Evolutionary conservation across 2,113 vertebrate genomes (phyloP).

Genomic region (Macroglossus sobrinus): DNA sequence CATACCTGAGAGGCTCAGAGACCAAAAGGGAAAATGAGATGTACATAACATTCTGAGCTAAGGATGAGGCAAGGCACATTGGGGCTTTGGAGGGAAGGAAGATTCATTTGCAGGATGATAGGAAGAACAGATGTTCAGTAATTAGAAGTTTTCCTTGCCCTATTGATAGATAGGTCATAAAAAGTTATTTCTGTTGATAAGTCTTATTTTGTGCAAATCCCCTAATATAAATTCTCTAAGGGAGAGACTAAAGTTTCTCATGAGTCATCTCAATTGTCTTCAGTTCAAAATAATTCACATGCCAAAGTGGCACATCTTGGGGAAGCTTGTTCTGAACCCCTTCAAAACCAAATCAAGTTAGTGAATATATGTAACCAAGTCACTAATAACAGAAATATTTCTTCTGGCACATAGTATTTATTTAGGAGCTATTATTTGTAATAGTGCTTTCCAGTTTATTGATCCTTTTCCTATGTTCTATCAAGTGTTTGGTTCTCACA

Average conservation of each 20-base stretch:
- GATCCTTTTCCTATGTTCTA: neutral
- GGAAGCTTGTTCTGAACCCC: neutral
- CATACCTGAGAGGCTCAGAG: neutral
- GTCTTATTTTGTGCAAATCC: neutral
- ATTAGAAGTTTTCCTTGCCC: neutral
- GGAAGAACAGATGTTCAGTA: neutral
- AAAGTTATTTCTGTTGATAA: neutral
- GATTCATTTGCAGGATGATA: neutral
- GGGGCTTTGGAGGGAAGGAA: neutral
- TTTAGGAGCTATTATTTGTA: neutral
- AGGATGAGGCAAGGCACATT: neutral
- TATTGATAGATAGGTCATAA: neutral
- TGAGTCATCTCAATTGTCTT: neutral
- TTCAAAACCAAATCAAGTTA: neutral
- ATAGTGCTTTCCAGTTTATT: neutral
- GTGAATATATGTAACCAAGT: neutral
- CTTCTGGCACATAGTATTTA: neutral
- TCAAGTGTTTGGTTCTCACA: neutral
- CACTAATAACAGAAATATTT: slow-evolving; percentile 12
- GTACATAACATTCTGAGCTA: neutral
- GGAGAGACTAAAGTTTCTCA: neutral
- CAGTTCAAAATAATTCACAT: neutral
- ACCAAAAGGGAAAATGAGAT: neutral
- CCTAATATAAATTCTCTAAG: neutral
- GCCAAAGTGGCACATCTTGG: neutral